These are phyloP conservation scores for Cyanoderma ruficeps DNA, from an alignment of 2,113 vertebrate species.

Conservation along the genomic window DNA sequence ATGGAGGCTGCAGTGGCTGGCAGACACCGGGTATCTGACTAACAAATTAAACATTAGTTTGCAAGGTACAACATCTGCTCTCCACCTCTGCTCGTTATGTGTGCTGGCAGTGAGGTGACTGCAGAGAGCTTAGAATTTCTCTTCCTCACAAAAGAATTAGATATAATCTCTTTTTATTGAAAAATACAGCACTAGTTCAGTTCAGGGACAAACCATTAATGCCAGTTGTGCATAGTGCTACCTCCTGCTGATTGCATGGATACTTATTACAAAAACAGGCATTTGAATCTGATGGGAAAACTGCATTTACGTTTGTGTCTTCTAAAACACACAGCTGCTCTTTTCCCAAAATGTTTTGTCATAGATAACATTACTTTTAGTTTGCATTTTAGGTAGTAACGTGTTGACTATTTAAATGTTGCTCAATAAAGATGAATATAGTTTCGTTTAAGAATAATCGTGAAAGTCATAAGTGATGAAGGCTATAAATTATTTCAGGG, in stretches of 20 bases:
- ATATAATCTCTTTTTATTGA: not conserved
- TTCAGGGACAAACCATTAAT: not conserved
- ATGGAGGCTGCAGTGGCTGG: not conserved
- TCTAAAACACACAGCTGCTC: not conserved
- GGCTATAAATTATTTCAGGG: not conserved
- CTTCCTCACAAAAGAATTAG: not conserved
- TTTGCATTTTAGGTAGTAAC: not conserved
- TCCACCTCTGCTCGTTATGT: not conserved
- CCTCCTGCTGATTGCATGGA: not conserved
- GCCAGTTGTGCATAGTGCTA: not conserved
- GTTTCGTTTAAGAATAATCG: not conserved
- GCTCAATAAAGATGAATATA: not conserved
- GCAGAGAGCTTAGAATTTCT: not conserved
- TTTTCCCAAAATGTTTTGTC: not conserved
- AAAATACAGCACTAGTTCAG: not conserved
- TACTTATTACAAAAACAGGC: not conserved
- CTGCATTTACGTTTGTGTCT: not conserved
- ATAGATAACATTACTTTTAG: not conserved
- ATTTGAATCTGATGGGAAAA: not conserved
- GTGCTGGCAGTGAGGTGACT: not conserved
- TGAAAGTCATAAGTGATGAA: not conserved
- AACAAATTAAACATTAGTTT: not conserved
- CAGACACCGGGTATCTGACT: not conserved
- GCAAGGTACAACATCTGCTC: not conserved
- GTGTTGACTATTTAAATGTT: not conserved